Evolutionary conservation across 1,140 invertebrate species (phyloP).

Genomic region (Globodera rostochiensis): DNA sequence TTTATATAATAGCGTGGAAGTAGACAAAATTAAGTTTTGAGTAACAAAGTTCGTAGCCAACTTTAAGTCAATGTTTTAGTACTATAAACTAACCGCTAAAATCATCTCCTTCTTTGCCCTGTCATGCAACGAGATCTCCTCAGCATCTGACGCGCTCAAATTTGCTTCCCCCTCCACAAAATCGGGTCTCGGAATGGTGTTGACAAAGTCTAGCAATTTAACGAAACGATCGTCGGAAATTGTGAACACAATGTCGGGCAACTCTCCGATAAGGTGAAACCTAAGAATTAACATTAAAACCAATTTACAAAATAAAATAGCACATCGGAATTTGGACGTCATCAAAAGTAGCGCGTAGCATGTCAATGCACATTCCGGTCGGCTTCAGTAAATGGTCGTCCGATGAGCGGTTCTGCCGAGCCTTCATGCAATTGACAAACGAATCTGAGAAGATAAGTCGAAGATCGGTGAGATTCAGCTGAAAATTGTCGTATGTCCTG

Average conservation of each 20-base stretch:
- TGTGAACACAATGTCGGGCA: constrained; percentile 67
- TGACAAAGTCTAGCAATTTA: constrained; percentile 67
- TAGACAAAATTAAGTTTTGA: no score
- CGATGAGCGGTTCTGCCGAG: constrained; percentile 54
- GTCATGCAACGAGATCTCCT: constrained; percentile 50
- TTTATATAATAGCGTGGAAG: no score
- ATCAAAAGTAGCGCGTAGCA: constrained; percentile 85
- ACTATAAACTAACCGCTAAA: constrained; percentile 56
- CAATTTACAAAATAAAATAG: constrained; percentile 32
- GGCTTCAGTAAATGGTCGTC: constrained; percentile 74
- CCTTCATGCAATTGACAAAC: constrained; percentile 67
- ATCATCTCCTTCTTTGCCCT: constrained; percentile 66
- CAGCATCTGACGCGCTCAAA: constrained; percentile 26
- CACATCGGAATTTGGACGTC: constrained; percentile 83
- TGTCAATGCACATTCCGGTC: constrained; percentile 77
- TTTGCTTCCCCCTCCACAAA: constrained; percentile 42
- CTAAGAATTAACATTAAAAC: constrained; percentile 15
- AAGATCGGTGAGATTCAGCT: constrained; percentile 78
- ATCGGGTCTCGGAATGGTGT: constrained; percentile 75
- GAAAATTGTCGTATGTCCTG: constrained; percentile 85
- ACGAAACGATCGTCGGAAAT: constrained; percentile 70
- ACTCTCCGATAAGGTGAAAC: constrained; percentile 65
- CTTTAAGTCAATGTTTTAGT: no score
- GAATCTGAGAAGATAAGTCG: constrained; percentile 73
- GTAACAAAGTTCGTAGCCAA: no score